phyloP scores from a whole-genome alignment of 2,113 vertebrate species.

The Sorex fumeus region DNA sequence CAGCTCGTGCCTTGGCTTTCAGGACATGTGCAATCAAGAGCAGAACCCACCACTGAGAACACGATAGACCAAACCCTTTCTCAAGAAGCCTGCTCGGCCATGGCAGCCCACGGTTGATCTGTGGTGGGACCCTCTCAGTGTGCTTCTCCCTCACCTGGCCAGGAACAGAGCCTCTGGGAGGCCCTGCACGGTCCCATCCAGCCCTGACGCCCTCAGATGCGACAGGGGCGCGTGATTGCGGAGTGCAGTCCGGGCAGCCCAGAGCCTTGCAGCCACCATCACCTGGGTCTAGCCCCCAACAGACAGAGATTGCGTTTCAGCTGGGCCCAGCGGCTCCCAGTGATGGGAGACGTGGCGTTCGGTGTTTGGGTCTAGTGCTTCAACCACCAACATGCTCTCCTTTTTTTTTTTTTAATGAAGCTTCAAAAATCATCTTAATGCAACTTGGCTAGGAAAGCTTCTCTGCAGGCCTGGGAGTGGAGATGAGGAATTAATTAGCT shows the following conservation, averaged over 20 bases:
- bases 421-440: conserved; percentile 55
- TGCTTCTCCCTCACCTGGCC: neutral
- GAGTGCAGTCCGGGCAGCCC: no score
- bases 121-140: neutral
- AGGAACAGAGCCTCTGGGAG: neutral
- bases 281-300: no score
- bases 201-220: no score
- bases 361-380: conserved; percentile 31
- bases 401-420: neutral
- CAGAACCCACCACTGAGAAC: neutral
- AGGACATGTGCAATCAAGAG: neutral
- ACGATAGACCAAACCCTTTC: neutral
- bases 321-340: neutral
- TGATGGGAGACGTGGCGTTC: neutral
- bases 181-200: no score
- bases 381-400: neutral
- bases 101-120: neutral
- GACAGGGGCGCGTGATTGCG: no score
- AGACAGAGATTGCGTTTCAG: no score
- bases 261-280: no score
- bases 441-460: conserved; percentile 7
- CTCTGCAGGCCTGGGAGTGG: conserved; percentile 31
- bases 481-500: conserved; percentile 60
- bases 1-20: neutral
- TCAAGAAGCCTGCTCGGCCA: neutral